Percentiles rank a stretch among this genome's conserved stretches.
phyloP scores from a whole-genome alignment of 1,140 invertebrate genomes.

The Polypedilum pembai region DNA sequence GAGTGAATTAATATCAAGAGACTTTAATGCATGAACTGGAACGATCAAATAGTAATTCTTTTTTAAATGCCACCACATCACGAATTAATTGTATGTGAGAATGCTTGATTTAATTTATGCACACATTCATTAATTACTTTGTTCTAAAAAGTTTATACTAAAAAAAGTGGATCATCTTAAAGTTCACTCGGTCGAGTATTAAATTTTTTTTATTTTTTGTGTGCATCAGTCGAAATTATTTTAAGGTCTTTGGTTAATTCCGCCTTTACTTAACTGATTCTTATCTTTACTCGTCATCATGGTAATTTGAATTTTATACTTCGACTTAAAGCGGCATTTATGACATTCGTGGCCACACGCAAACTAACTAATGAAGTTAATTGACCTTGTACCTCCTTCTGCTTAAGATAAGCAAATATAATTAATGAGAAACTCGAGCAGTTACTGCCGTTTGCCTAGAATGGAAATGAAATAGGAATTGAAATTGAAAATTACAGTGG shows the following conservation, averaged over 20 bases:
- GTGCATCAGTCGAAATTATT: too few species aligned
- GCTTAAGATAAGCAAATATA: not conserved
- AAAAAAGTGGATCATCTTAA: not conserved
- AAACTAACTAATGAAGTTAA: not conserved
- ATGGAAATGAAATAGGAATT: not conserved
- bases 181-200: too few species aligned
- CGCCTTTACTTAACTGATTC: not conserved
- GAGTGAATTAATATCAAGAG: not conserved
- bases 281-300: not conserved
- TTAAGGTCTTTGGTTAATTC: not conserved
- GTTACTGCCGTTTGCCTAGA: not conserved
- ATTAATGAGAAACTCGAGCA: not conserved
- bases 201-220: too few species aligned
- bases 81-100: not conserved
- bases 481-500: not conserved
- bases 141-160: not conserved
- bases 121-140: slow-evolving; percentile 1
- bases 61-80: not conserved
- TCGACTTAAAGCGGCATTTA: not conserved
- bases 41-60: not conserved
- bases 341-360: not conserved
- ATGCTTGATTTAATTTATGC: not conserved
- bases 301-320: not conserved
- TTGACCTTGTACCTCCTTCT: not conserved
- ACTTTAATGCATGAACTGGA: slow-evolving; percentile 10